Base-by-base conservation (phyloP, 2,888 invertebrate genomes). In the Temnothorax ravouxi region DNA sequence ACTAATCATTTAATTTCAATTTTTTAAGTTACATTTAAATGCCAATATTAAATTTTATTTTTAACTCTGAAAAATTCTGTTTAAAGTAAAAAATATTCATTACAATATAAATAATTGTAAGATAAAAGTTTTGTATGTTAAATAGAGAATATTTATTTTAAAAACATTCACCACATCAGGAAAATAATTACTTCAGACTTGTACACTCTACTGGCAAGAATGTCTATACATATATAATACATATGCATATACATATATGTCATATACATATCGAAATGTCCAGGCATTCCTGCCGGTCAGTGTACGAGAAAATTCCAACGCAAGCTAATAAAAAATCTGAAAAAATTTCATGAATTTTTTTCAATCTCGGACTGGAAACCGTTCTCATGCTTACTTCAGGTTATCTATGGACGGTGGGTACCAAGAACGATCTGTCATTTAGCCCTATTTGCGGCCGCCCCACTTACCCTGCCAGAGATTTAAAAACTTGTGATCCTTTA, bases 401-500 rank as follows among this genome's bases (percentile, higher is more conserved):
- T 66, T 54, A 74, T 82, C 61, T 80, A 75, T 80, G 84, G 79
- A 82, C 86, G 79, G 71, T 86, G 71, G 54, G 52, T 86, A 61
- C 38, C 77, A 81, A 85, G 62, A 62, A 47, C 72, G 50, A 86
- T 76, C 18, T 83, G 64, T 56, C 15, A 52, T 18, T 41, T 56
- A 59, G 62, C 29, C 50, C 62, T 52, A 25, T 44, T 86, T 29
- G 5, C 38, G 29, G 21, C 44, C 5, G 18, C 47, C 2, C n/a
- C 5, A 41, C 62, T 83, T 83, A 84, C 41, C 18, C 76, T 90
- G 13, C 80, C 66, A 13, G 59, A 69, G 41, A 87, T 83, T 34
- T 64, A 66, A 54, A 52, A 47, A 25, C 47, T 64, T 74, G 54
- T 74, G 59, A 50, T 21, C 18, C 59, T 82, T 61, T 85, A 80